These are phyloP conservation scores for Choloepus hoffmanni DNA, from an alignment of 2,113 vertebrate species.

Conservation along the genomic window DNA sequence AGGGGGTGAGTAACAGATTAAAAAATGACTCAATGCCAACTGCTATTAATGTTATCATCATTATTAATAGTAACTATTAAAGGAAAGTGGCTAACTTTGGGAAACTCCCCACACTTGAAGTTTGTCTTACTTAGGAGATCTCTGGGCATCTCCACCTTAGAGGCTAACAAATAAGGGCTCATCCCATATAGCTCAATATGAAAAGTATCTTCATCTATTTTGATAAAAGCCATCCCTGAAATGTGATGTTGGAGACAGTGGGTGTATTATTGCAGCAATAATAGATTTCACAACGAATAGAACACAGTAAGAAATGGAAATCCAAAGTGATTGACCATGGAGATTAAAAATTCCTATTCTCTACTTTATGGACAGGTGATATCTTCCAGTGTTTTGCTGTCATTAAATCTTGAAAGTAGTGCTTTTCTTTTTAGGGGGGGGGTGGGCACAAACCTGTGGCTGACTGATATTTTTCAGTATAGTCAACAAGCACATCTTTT, in stretches of 20 bases:
- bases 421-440: background rate
- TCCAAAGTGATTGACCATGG: background rate
- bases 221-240: background rate
- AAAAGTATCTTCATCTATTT: background rate
- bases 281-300: background rate
- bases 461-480: background rate
- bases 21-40: background rate
- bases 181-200: background rate
- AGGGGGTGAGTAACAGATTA: background rate
- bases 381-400: background rate
- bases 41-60: background rate
- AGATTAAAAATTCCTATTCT: background rate
- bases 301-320: background rate
- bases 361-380: background rate
- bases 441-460: background rate
- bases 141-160: background rate
- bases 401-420: background rate
- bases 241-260: background rate
- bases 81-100: background rate
- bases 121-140: background rate
- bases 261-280: background rate
- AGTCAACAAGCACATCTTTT: background rate
- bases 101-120: background rate
- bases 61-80: background rate
- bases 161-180: background rate